A percentile compares a stretch with the other conserved stretches of the same genome.
These are phyloP conservation scores for Silurus asotus DNA, from an alignment of 2,113 vertebrate species.

Conservation along the genomic window DNA sequence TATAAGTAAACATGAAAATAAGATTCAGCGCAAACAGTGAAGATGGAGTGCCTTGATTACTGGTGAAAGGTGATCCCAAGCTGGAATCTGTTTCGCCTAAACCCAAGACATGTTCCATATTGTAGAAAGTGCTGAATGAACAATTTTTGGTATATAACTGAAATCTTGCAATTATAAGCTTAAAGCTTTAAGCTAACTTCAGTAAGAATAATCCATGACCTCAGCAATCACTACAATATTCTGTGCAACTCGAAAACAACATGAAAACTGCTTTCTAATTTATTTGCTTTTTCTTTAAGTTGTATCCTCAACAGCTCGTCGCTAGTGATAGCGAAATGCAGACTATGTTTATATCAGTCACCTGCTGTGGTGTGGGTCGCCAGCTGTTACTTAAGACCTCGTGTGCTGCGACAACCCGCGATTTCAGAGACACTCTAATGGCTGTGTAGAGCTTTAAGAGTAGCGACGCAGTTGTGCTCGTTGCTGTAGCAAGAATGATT, in stretches of 20 bases:
- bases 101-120: background rate
- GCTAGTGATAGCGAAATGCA: background rate
- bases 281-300: background rate
- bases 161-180: background rate
- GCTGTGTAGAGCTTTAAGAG: conserved; percentile 10
- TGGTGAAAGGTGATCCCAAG: background rate
- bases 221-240: background rate
- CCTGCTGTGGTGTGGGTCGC: conserved; percentile 35
- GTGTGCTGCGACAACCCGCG: conserved; percentile 12
- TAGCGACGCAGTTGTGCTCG: background rate
- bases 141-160: background rate
- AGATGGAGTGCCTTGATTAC: background rate
- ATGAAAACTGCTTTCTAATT: background rate
- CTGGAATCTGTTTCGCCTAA: background rate
- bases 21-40: background rate
- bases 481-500: background rate
- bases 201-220: background rate
- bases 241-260: background rate
- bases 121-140: background rate
- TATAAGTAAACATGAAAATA: background rate
- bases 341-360: conserved; percentile 37
- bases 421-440: conserved; percentile 23
- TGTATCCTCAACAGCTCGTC: background rate
- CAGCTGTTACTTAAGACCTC: conserved; percentile 20
- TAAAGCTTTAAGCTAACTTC: background rate